Conservation (phyloP, 2,797 vertebrate species). For the Siniperca obscura region DNA sequence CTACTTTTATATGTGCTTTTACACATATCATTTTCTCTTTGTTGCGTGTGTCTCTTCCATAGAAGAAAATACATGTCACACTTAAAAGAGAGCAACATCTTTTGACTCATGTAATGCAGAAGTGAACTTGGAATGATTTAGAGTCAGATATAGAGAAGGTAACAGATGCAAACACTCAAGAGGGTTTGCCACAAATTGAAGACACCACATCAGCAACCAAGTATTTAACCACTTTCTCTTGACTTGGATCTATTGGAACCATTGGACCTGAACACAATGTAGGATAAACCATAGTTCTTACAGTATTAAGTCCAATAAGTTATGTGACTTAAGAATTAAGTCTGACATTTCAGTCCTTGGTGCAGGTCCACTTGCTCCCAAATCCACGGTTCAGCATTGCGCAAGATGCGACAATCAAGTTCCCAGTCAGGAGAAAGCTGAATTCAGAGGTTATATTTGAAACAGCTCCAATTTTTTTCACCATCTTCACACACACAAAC, state of each 20-base stretch:
- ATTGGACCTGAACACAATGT: not conserved
- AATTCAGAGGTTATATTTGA: not conserved
- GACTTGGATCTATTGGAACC: conserved; percentile 5
- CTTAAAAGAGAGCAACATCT: not conserved
- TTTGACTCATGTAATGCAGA: not conserved
- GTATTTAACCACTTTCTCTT: conserved; percentile 3
- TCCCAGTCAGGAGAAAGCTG: not conserved
- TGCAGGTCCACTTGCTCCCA: not conserved
- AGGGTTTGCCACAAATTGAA: not conserved
- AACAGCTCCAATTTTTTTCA: not conserved
- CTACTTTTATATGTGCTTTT: not conserved
- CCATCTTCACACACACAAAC: not conserved
- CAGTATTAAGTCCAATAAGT: not conserved
- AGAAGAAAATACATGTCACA: not conserved
- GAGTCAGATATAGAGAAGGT: not conserved
- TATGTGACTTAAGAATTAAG: not conserved
- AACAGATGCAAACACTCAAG: conserved; percentile 1
- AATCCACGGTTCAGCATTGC: not conserved
- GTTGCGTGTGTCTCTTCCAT: not conserved
- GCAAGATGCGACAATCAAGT: not conserved
- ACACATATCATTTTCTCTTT: not conserved
- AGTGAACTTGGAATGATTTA: not conserved
- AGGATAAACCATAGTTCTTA: not conserved
- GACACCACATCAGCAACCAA: not conserved
- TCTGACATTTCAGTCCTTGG: not conserved